Percentiles rank a stretch among this genome's conserved stretches.
phyloP scores from a whole-genome alignment of 2,113 vertebrate species.

The Malurus melanocephalus region DNA sequence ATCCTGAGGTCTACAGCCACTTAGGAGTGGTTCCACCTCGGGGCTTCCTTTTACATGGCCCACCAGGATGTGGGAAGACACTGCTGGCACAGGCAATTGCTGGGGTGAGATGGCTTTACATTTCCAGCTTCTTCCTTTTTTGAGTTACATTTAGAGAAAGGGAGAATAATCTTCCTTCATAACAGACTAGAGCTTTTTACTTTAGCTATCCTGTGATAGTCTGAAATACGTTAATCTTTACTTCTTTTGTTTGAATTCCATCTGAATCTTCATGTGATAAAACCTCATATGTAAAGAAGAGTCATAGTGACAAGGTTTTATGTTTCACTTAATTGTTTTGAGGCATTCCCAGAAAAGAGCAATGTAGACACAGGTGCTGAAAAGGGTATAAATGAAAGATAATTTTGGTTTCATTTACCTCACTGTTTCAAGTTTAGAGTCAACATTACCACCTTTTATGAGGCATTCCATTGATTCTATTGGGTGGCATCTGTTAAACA shows the following conservation, averaged over 20 bases:
- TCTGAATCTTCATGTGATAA: not conserved
- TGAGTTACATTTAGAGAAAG: not conserved
- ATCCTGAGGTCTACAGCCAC: slow-evolving; percentile 90
- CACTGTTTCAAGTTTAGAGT: not conserved
- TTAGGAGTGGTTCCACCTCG: slow-evolving; percentile 88
- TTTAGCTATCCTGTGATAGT: not conserved
- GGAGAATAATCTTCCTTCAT: not conserved
- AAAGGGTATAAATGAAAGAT: not conserved
- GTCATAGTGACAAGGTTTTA: not conserved
- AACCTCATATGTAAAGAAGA: not conserved
- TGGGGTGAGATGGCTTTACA: slow-evolving; percentile 78
- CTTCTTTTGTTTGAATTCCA: not conserved
- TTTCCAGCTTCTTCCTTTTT: not conserved
- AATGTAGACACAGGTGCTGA: not conserved
- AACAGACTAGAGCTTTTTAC: not conserved
- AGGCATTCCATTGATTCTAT: not conserved
- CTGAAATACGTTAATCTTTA: not conserved
- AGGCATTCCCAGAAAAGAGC: not conserved
- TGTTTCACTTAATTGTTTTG: not conserved
- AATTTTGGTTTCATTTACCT: not conserved
- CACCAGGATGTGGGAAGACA: slow-evolving; percentile 94
- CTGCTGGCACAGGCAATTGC: slow-evolving; percentile 92
- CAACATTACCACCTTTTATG: not conserved
- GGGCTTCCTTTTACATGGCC: slow-evolving; percentile 92
- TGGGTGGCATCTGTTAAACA: not conserved